Conservation (phyloP, 2,797 vertebrate species). For the Lacerta bilineata region DNA sequence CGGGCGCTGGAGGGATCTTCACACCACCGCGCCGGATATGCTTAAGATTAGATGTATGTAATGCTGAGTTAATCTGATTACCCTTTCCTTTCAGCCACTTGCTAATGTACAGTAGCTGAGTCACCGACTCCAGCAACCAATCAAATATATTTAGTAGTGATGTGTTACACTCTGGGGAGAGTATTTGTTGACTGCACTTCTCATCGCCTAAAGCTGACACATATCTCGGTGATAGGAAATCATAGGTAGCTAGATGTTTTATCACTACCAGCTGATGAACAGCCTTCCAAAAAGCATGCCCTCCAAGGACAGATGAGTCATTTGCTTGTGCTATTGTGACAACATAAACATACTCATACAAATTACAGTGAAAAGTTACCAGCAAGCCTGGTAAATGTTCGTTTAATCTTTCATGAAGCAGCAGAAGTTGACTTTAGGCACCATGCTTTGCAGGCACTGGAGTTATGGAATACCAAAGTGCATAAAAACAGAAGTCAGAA, state of each 20-base stretch:
- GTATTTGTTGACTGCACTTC: neutral
- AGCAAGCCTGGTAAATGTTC: neutral
- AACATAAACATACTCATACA: neutral
- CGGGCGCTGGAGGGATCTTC: no score
- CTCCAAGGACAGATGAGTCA: neutral
- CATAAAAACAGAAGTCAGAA: neutral
- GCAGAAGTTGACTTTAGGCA: neutral
- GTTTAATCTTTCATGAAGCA: neutral
- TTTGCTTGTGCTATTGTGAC: neutral
- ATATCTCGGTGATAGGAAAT: fast-evolving
- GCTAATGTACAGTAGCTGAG: neutral
- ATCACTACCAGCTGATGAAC: neutral
- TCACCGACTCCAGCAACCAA: neutral
- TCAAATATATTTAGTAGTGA: neutral
- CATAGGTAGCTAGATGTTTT: neutral
- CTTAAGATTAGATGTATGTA: neutral
- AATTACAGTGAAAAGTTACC: neutral
- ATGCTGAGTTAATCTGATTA: neutral
- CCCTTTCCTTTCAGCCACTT: neutral
- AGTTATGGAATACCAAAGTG: neutral
- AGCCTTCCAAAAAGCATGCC: neutral
- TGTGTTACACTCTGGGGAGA: neutral
- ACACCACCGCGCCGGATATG: no score
- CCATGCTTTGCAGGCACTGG: neutral
- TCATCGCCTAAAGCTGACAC: neutral